Evolutionary conservation across 2,797 vertebrate species (phyloP).

Genomic region (Acestrorhynchus altus): DNA sequence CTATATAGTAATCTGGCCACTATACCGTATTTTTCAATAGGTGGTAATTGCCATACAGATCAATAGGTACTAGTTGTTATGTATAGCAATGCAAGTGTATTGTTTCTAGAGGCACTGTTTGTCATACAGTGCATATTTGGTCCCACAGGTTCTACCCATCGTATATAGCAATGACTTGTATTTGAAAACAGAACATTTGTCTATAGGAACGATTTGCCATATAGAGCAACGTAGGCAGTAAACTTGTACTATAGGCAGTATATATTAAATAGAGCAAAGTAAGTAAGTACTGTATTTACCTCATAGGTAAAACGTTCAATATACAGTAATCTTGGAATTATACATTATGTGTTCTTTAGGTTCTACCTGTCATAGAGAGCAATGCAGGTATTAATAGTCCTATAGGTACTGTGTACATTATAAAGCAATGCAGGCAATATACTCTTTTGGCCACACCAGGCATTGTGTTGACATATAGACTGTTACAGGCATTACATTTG

Average conservation of each 20-base stretch:
- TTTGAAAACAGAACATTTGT: background rate
- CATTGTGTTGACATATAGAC: too few relatives aligned
- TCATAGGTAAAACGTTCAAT: background rate
- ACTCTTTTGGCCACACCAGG: too few relatives aligned
- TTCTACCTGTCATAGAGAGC: background rate
- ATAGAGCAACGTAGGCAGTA: background rate
- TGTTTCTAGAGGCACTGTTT: too few relatives aligned
- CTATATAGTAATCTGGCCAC: too few relatives aligned
- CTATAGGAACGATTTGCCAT: background rate
- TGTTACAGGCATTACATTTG: too few relatives aligned
- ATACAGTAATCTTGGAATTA: background rate
- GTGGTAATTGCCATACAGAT: too few relatives aligned
- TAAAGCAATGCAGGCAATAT: background rate
- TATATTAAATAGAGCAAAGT: background rate
- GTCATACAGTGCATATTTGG: too few relatives aligned
- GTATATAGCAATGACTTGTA: background rate
- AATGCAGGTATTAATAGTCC: background rate
- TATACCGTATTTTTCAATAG: too few relatives aligned
- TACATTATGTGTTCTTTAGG: background rate
- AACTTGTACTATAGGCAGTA: background rate
- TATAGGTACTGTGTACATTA: background rate
- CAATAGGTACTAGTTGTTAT: too few relatives aligned
- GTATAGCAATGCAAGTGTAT: too few relatives aligned
- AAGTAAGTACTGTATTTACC: too few relatives aligned
- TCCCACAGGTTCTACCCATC: too few relatives aligned